Conservation (phyloP, 2,797 vertebrate genomes). For the Rhinichthys osculus region DNA sequence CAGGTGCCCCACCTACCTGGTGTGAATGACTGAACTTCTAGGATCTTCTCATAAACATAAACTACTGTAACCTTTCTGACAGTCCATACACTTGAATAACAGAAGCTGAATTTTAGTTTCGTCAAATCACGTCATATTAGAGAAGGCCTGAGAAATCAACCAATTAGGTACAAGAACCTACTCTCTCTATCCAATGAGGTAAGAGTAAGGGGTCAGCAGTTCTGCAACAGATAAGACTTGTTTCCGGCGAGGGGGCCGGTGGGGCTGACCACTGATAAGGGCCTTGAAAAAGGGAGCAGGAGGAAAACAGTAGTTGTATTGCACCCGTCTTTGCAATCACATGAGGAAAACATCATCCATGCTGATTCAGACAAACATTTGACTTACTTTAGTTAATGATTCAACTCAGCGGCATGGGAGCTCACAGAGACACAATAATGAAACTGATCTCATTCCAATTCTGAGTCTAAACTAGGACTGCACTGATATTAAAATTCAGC, state of each 20-base stretch:
- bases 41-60: slow-evolving; percentile 52
- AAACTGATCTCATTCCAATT: neutral
- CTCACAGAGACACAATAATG: neutral
- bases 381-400: slow-evolving; percentile 44
- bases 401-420: slow-evolving; percentile 1
- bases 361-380: slow-evolving; percentile 32
- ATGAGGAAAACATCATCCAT: slow-evolving; percentile 8
- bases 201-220: slow-evolving; percentile 58
- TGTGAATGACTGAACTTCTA: slow-evolving; percentile 45
- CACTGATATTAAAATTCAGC: neutral
- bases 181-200: slow-evolving; percentile 68
- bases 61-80: slow-evolving; percentile 51
- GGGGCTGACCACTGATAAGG: slow-evolving; percentile 77
- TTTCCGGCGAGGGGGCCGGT: slow-evolving; percentile 62
- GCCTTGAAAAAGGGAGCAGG: slow-evolving; percentile 29
- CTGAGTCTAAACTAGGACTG: neutral
- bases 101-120: slow-evolving; percentile 26
- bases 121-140: slow-evolving; percentile 24
- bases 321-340: slow-evolving; percentile 16
- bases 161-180: slow-evolving; percentile 62
- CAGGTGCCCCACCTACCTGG: slow-evolving; percentile 51
- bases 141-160: slow-evolving; percentile 39
- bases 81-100: slow-evolving; percentile 55
- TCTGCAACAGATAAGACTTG: slow-evolving; percentile 74
- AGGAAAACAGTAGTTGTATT: slow-evolving; percentile 13